phyloP scores from a whole-genome alignment of 2,888 invertebrate genomes.

The Eupithecia abbreviata region DNA sequence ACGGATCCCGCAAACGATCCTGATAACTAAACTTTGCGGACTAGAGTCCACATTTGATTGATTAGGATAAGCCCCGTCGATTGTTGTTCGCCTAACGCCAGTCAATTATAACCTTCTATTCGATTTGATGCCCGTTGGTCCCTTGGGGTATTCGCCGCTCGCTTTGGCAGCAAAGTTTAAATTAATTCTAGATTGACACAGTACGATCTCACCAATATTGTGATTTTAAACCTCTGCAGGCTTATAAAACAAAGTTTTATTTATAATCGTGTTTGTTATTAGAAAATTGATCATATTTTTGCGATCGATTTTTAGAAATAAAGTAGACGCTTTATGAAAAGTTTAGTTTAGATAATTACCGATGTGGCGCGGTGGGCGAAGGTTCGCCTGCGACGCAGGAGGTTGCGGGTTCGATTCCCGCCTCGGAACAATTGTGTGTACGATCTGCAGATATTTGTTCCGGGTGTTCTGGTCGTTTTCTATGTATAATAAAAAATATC shows the following conservation, averaged over 20 bases:
- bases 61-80: conserved; percentile 54
- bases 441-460: too few species aligned
- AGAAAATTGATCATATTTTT: neutral
- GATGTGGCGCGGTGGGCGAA: too few species aligned
- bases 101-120: conserved; percentile 81
- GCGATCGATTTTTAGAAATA: neutral
- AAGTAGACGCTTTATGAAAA: neutral
- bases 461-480: too few species aligned
- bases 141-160: conserved; percentile 71
- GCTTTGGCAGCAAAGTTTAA: conserved; percentile 79
- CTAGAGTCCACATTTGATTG: conserved; percentile 65
- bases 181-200: conserved; percentile 81
- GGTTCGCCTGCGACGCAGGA: too few species aligned
- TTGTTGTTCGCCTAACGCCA: conserved; percentile 68
- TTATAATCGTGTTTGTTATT: conserved; percentile 42
- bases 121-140: conserved; percentile 78
- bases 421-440: too few species aligned
- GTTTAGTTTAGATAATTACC: too few species aligned
- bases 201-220: conserved; percentile 68
- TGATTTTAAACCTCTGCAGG: conserved; percentile 69
- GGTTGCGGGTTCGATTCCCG: too few species aligned
- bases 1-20: conserved; percentile 39
- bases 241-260: conserved; percentile 55
- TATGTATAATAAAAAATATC: too few species aligned
- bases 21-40: conserved; percentile 43